phyloP scores from a whole-genome alignment of 2,888 invertebrate genomes.

The Agrypnus murinus region DNA sequence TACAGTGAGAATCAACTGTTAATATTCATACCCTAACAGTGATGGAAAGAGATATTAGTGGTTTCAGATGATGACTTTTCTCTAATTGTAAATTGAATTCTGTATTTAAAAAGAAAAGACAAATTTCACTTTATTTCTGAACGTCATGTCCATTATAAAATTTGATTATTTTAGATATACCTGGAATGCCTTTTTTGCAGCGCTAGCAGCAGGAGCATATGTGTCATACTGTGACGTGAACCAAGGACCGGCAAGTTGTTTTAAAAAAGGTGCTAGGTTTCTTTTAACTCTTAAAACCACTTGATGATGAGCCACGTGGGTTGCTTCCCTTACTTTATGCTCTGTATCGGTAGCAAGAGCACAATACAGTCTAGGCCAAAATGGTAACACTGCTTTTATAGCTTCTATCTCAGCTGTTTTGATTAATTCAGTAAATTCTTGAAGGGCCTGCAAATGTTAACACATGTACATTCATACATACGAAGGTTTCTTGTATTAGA shows the following conservation, averaged over 20 bases:
- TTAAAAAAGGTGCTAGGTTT: slow-evolving; percentile 85
- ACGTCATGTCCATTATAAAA: no score
- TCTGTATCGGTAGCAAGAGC: slow-evolving; percentile 86
- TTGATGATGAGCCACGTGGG: slow-evolving; percentile 83
- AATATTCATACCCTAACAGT: no score
- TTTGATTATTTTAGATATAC: no score
- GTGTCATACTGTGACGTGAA: slow-evolving; percentile 89
- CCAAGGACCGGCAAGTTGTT: slow-evolving; percentile 88
- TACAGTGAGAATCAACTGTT: no score
- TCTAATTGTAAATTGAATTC: no score
- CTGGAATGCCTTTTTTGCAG: slow-evolving; percentile 80
- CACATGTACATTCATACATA: background rate
- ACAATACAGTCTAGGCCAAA: slow-evolving; percentile 89
- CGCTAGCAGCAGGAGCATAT: slow-evolving; percentile 87
- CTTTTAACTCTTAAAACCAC: slow-evolving; percentile 81
- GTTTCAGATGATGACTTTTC: no score
- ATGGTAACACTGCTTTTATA: slow-evolving; percentile 82
- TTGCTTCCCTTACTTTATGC: slow-evolving; percentile 87
- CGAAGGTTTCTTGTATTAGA: background rate
- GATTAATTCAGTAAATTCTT: slow-evolving; percentile 85
- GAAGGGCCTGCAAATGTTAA: slow-evolving; percentile 77
- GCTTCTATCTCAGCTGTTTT: slow-evolving; percentile 78
- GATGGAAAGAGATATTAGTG: no score
- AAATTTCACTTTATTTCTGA: no score
- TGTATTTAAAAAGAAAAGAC: no score